A percentile compares a stretch with the other conserved stretches of the same genome.
phyloP scores from a whole-genome alignment of 2,113 vertebrate species.

The Echinops telfairi region DNA sequence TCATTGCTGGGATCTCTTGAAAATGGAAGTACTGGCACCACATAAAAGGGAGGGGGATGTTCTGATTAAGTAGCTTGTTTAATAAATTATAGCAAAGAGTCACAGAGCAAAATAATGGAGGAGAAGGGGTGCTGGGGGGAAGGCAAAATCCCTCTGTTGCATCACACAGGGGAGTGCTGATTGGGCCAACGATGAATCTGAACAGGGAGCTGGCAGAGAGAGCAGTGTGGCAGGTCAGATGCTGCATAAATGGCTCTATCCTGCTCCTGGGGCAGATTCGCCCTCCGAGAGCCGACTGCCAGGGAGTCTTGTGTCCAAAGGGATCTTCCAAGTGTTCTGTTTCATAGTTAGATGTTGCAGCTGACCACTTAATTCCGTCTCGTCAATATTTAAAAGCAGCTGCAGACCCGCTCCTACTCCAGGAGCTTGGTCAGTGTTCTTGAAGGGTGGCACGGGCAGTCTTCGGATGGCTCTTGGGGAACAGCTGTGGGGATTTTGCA shows the following conservation, averaged over 20 bases:
- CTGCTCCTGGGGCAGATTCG: neutral
- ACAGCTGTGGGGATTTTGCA: constrained; percentile 70
- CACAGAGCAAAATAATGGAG: neutral
- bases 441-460: constrained; percentile 59
- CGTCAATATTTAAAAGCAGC: constrained; percentile 60
- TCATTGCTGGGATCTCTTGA: constrained; percentile 83
- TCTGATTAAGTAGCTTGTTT: constrained; percentile 45
- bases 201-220: neutral
- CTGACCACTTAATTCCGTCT: constrained; percentile 62
- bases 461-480: neutral
- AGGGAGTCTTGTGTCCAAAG: neutral
- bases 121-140: neutral
- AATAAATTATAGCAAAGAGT: constrained; percentile 48
- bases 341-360: constrained; percentile 58
- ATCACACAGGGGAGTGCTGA: neutral
- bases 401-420: constrained; percentile 51
- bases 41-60: constrained; percentile 60
- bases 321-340: constrained; percentile 69
- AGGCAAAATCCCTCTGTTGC: neutral
- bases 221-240: neutral
- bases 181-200: neutral
- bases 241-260: neutral
- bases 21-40: constrained; percentile 77
- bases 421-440: constrained; percentile 61
- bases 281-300: neutral